Base-by-base conservation (phyloP, 2,888 invertebrate species). In the Amblyjoppa proteus region DNA sequence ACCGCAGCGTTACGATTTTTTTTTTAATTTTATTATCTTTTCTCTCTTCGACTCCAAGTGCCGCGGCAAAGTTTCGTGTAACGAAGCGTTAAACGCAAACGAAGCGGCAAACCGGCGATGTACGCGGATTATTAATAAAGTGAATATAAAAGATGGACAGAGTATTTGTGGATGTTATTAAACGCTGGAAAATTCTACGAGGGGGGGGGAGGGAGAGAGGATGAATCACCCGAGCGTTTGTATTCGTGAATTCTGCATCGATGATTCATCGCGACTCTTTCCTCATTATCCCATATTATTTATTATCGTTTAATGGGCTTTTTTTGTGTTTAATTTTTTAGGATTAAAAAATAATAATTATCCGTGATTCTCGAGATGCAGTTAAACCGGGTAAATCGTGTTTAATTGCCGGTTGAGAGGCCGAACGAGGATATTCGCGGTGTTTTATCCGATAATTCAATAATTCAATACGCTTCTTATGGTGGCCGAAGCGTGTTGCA, bases 51-150 rank as follows among this genome's bases (percentile, higher is more conserved):
- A 31, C 81, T 20, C 53, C 53, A 56, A 84, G 87, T 88, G 86
- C 87, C 87, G 89, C 87, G 84, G 88, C 86, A 87, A 90, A 88
- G 88, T 89, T 90, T 89, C 86, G 85, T 81, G 87, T 89, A 91
- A 90, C 92, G 89, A 90, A 91, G 91, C 92, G 92, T 91, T 90
- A 85, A 89, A 90, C 90, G 90, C 76, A 91, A 93, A 93, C 93
- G 93, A 92, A 92, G 92, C 93, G 92, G 93, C 93, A 93, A 93
- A 93, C 89, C 89, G 89, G 89, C 90, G 91, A 89, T 90, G 89
- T 87, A 86, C 88, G 81, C 66, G 83, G 71, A 49, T 78, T 71
- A 73, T 87, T 84, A 70, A 81, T 81, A 71, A 68, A 66, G 31
- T 79, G 89, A 88, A 90, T 90, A 88, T 88, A 89, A 89, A 89